Evolutionary conservation across 2,113 vertebrate genomes (phyloP), one percentile per base, ranked within the genome.

Genomic region (Poeciliopsis retropinna): DNA sequence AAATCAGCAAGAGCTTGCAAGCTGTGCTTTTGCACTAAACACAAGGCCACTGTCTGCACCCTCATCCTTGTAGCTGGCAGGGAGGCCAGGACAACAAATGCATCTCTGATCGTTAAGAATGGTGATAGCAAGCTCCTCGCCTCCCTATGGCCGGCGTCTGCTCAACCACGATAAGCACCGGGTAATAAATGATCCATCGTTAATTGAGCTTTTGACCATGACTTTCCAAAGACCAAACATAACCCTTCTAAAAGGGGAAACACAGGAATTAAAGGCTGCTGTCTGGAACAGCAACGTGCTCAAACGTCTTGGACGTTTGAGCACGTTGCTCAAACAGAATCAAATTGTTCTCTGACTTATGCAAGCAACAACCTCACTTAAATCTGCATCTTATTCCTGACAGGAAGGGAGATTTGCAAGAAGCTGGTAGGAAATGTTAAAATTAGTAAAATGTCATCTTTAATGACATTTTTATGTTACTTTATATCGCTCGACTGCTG

Each of bases 201-300:
- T 89, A 74, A 88, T 86, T 78, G 76, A 79, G 37, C 41, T 64
- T 88, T 81, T 85, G 69, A 69, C 68, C 41, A 69, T 44, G 31
- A 65, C 64, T 72, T 68, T 70, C 72, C 4, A 66, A 79, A 75
- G 80, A 85, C 54, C 6, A 63, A 64, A 14, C 32, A 37, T 19
- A 34, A 44, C 65, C 67, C 41, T 79, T 34, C 68, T 5, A 39
- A 57, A 65, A 82, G 51, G 51, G 67, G 32, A 84, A 80, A 69
- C 11, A 0, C 67, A 67, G 64, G 64, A 41, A 60, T 37, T 61
- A 30, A 64, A 57, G 31, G 68, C 22, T 37, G 60, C 70, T 60
- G 63, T 64, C 17, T 1, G 10, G 17, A 9, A 27, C 47, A 19
- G 32, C n/a, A n/a, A n/a, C n/a, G n/a, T n/a, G n/a, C n/a, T n/a